A percentile compares a stretch with the other conserved stretches of the same genome.
Evolutionary conservation across 2,888 invertebrate genomes (phyloP).

Genomic region (Cosmia trapezina): DNA sequence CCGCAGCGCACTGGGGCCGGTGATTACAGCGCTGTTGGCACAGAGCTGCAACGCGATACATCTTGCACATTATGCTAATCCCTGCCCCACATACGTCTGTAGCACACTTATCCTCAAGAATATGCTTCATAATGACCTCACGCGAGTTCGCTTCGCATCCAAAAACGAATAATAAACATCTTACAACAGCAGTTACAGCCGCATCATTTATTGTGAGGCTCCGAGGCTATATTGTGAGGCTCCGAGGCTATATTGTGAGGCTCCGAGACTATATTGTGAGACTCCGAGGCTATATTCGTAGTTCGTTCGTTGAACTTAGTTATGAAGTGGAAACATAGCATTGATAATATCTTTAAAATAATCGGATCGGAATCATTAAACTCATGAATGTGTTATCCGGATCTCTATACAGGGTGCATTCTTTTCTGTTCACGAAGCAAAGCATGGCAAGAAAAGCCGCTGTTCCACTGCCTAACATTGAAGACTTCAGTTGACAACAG

Average conservation of each 20-base stretch:
- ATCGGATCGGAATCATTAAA: neutral
- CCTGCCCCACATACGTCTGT: slow-evolving; percentile 33
- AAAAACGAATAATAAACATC: slow-evolving; percentile 26
- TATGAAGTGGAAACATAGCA: too few relatives aligned
- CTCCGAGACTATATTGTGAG: too few relatives aligned
- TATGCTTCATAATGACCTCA: slow-evolving; percentile 36
- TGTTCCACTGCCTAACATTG: neutral
- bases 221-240: too few relatives aligned
- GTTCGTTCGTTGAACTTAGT: neutral
- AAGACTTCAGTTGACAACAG: neutral
- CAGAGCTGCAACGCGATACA: slow-evolving; percentile 14
- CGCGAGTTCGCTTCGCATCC: slow-evolving; percentile 2
- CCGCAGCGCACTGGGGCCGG: neutral
- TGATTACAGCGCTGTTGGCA: slow-evolving; percentile 13
- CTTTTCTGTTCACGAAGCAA: too few relatives aligned
- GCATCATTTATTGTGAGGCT: slow-evolving; percentile 9
- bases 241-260: too few relatives aligned
- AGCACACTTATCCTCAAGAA: slow-evolving; percentile 39
- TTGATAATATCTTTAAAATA: neutral
- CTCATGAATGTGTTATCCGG: neutral
- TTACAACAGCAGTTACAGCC: slow-evolving; percentile 26
- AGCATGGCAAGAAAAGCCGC: neutral
- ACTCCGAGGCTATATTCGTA: slow-evolving; percentile 5
- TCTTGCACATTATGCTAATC: slow-evolving; percentile 38
- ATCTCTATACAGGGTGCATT: neutral